Evolutionary conservation across 1,140 invertebrate species (phyloP), one percentile per base, ranked within the genome.

Genomic region (Notospermus geniculatus): DNA sequence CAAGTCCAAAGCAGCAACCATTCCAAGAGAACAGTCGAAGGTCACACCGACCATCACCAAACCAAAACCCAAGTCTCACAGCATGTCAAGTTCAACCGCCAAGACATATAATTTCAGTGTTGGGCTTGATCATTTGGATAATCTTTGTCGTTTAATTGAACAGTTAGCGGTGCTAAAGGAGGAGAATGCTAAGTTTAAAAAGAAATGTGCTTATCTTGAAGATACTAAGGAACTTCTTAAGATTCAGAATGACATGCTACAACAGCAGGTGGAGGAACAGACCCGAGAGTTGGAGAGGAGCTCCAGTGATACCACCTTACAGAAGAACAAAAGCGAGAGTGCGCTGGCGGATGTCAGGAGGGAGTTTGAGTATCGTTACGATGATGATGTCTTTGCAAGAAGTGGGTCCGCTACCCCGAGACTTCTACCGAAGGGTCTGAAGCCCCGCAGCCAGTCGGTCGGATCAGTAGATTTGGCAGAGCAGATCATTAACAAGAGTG

Each of bases 101-200:
- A 28, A 57, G n/a, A 27, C 30, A 32, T n/a, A 19, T 32, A 22
- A 68, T 39, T 68, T 69, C 54, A 75, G 71, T 62, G 74, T 83
- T n/a, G 84, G 84, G 1, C 71, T 92, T 29, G 88, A 90, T 68
- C 90, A 91, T 71, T 74, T 92, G 61, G 89, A 90, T 66, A 88
- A 89, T 63, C 77, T 92, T 2, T 86, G 90, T 65, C 84, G 86
- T 54, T 77, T 92, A 9, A 85, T 91, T 77, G 88, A 91, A 67
- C 88, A 91, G 68, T 83, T 91, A 32, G 80, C 90, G 2, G 85
- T 85, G 13, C 78, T 92, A 19, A 85, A 87, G 54, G 86, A 90
- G 68, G 86, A 89, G 66, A 91, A 90, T 72, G 80, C 84, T 1
- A 85, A 85, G 60, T 76, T 91, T 1, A 86, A 89, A 53, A 85